These are phyloP conservation scores for Drosophila neutralis DNA, from an alignment of 2,888 invertebrate genomes.

Conservation along the genomic window DNA sequence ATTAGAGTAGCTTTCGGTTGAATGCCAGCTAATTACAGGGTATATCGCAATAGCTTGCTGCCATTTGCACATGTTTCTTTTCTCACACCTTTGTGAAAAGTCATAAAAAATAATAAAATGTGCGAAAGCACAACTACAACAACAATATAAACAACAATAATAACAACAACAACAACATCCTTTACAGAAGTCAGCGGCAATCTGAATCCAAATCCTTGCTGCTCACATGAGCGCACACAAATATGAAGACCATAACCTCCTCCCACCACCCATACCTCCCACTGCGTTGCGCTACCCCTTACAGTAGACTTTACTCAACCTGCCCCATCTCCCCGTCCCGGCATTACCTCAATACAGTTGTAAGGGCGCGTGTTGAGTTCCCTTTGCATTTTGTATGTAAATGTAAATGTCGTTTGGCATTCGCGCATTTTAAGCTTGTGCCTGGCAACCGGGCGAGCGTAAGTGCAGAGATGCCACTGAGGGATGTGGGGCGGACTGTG, in stretches of 20 bases:
- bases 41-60: conserved; percentile 22
- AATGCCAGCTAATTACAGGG: conserved; percentile 34
- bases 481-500: not conserved
- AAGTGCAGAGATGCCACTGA: not conserved
- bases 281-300: conserved; percentile 1
- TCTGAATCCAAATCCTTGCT: conserved; percentile 46
- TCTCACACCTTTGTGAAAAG: conserved; percentile 69
- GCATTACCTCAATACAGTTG: conserved; percentile 39
- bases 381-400: conserved; percentile 71
- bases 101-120: conserved; percentile 80
- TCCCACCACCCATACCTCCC: not conserved
- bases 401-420: conserved; percentile 80
- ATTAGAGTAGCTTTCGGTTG: not conserved
- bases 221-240: conserved; percentile 76
- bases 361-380: conserved; percentile 55
- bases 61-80: conserved; percentile 21
- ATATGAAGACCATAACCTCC: conserved; percentile 58
- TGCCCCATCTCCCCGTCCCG: not conserved
- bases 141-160: conserved; percentile 22
- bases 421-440: conserved; percentile 75
- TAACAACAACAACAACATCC: not conserved
- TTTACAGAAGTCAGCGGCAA: conserved; percentile 29
- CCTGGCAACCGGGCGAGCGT: conserved; percentile 45
- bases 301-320: not conserved
- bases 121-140: conserved; percentile 69